These are phyloP conservation scores for Antheraea mylitta DNA, from an alignment of 1,140 invertebrate genomes.

Conservation along the genomic window DNA sequence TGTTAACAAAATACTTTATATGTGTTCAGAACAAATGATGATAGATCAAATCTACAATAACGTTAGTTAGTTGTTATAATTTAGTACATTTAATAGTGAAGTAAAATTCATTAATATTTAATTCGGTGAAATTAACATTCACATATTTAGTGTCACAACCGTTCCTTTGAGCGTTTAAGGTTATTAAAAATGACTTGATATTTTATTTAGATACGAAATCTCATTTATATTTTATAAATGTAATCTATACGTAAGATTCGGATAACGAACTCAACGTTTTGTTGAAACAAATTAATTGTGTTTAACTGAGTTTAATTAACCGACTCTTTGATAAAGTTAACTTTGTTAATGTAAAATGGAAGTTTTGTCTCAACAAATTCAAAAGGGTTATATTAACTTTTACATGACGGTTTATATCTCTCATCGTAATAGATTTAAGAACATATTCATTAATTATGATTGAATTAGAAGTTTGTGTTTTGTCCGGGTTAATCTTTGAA, in stretches of 20 bases:
- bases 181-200: background rate
- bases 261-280: constrained; percentile 15
- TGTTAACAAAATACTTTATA: too few species aligned
- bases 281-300: constrained; percentile 32
- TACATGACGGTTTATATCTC: constrained; percentile 1
- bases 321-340: constrained; percentile 33
- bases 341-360: constrained; percentile 27
- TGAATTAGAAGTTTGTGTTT: too few species aligned
- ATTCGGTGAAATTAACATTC: too few species aligned
- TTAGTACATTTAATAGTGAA: too few species aligned
- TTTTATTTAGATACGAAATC: background rate
- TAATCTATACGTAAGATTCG: background rate
- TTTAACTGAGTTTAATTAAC: constrained; percentile 34
- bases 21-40: too few species aligned
- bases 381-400: constrained; percentile 24
- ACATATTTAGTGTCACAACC: background rate
- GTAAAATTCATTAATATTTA: too few species aligned
- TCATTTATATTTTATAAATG: background rate
- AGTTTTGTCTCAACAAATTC: constrained; percentile 31
- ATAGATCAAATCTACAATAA: too few species aligned
- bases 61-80: too few species aligned
- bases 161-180: background rate
- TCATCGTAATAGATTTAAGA: background rate
- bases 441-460: background rate
- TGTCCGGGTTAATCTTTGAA: too few species aligned